Evolutionary conservation across 2,113 vertebrate genomes (phyloP), one percentile per base, ranked within the genome.

Genomic region (Saccopteryx bilineata): DNA sequence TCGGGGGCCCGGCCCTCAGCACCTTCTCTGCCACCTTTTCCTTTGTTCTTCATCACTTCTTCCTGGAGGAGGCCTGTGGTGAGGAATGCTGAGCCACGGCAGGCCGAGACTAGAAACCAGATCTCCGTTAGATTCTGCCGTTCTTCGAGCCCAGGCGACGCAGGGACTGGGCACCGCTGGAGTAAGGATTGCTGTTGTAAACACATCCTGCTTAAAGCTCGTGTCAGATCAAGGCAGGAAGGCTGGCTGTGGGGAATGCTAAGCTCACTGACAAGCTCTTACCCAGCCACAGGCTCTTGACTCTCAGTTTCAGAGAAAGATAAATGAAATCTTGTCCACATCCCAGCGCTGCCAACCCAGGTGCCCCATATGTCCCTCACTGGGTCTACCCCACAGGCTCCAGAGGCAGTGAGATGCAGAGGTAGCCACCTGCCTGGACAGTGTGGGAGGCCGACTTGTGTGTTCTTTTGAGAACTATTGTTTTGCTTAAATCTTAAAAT

Each of bases 401-500:
- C 68, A 85, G 89, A 54, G 52, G 61, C 24, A 19, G 24, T 3
- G 18, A 0, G 33, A 39, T 12, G 19, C 58, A 3, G 14, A 28
- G 18, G 33, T 19, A 66, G 39, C 52, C 63, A 54, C 48, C 46
- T 65, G 2, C 71, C 68, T n/a, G 18, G 60, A 58, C 1, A 23
- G 15, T 52, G 28, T 31, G 33, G 19, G 52, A 46, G 31, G 87
- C 48, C 56, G 52, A 81, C 5, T 52, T 60, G 71, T 28, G 0
- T 68, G 24, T 63, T 79, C 14, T 52, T 92, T 82, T 69, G 52
- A 91, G 46, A 63, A 48, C 60, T 54, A 5, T 54, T 48, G 39
- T 91, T 91, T 85, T 63, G 33, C 21, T 75, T 89, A 63, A 68
- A 75, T 91, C 48, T 86, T 80, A 13, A 74, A 89, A 7, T 81